A percentile compares a stretch with the other conserved stretches of the same genome.
Evolutionary conservation across 2,797 vertebrate species (phyloP).

Genomic region (Podargus strigoides): DNA sequence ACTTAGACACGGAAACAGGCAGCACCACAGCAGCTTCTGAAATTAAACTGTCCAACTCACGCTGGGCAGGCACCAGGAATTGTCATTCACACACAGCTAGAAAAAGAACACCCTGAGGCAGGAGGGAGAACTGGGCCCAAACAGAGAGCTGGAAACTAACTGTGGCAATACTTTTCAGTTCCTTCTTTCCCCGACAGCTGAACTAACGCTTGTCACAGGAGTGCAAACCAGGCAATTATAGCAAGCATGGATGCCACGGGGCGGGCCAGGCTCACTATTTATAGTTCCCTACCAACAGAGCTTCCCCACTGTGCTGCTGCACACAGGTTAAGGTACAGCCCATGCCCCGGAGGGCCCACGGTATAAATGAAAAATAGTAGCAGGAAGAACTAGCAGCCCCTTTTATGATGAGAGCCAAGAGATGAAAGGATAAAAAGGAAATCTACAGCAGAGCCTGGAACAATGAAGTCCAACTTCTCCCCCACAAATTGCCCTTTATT

Average conservation of each 20-base stretch:
- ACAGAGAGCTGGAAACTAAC: background rate
- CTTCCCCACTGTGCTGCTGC: background rate
- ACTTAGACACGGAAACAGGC: background rate
- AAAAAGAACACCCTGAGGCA: background rate
- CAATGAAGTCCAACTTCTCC: background rate
- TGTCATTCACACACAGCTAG: accelerated
- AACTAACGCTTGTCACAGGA: background rate
- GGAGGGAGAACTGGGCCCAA: background rate
- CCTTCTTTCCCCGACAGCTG: slow-evolving; percentile 14
- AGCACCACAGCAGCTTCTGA: background rate
- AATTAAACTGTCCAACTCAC: accelerated
- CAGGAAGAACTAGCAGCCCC: background rate
- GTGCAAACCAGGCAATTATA: background rate
- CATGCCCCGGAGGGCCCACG: background rate
- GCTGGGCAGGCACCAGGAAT: accelerated
- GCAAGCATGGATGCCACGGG: background rate
- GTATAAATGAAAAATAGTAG: background rate
- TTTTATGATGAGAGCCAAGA: background rate
- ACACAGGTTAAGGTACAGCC: background rate
- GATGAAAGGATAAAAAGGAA: background rate
- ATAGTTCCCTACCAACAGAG: background rate
- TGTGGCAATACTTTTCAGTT: background rate
- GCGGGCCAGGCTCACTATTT: slow-evolving; percentile 20
- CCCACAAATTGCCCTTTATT: background rate
- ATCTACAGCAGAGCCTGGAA: background rate